Evolutionary conservation across 2,888 invertebrate species (phyloP), one percentile per base, ranked within the genome.

Genomic region (Dolichomitus sp.): DNA sequence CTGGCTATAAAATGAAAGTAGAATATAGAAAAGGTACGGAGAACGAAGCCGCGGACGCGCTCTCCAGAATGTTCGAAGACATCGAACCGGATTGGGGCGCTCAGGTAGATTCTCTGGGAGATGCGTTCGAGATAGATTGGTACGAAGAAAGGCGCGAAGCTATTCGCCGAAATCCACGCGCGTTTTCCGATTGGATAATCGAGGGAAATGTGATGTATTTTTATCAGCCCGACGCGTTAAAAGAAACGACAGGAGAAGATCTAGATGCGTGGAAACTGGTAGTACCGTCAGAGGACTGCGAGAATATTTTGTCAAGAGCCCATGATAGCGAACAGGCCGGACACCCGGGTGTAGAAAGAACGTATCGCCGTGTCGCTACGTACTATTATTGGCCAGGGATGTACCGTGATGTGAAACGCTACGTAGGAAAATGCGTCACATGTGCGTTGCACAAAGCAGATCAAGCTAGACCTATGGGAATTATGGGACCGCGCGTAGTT

Each of bases 391-490:
- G 23, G 23, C 23, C 1, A 23, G 23, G 2, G 2, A 23, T 23
- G 23, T 23, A 23, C 23, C 23, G 23, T 1, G 2, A 23, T 23
- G 23, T 23, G 1, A 23, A 23, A 2, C 1, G 1, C 2, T 1
- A 23, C 23, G 23, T 23, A 23, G 59, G 70, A 1, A 70, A 50
- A 4, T 91, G 91, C 63, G 27, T 37, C 2, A 61, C 73, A 0
- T 91, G 90, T 72, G 75, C 86, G 5, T 27, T 57, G 17, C 37
- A 66, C 0, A 90, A 90, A 76, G 82, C 84, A 0, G 80, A 81
- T 23, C 23, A 23, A 23, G 23, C 23, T 23, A 23, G 23, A 23
- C 23, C 23, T 1, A 23, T 23, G 23, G 88, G 89, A 2, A 23
- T 77, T 1, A 89, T 89, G 88, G 83, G 84, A 7, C 61, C 59